Conservation (phyloP, 2,888 invertebrate genomes). For the Hyles lineata region DNA sequence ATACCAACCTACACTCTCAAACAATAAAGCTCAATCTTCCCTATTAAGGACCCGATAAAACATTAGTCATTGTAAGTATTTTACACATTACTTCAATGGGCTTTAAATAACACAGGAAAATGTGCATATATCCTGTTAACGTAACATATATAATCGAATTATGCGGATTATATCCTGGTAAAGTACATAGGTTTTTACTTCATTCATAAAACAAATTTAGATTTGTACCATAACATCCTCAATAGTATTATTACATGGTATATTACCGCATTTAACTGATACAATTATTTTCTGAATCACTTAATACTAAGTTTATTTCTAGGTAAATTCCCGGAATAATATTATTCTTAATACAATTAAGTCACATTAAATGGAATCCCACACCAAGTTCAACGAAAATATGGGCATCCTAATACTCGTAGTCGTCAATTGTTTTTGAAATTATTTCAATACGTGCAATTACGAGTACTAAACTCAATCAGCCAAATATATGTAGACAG, state of each 20-base stretch:
- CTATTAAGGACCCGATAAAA: neutral
- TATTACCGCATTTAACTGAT: neutral
- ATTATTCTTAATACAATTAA: too few relatives aligned
- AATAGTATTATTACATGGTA: neutral
- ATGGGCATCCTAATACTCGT: too few relatives aligned
- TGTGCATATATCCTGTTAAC: constrained; percentile 8
- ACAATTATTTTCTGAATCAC: neutral
- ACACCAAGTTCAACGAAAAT: too few relatives aligned
- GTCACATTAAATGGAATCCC: too few relatives aligned
- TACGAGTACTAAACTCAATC: neutral
- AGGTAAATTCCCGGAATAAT: neutral
- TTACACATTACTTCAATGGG: constrained; percentile 22
- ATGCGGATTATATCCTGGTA: neutral
- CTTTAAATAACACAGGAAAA: constrained; percentile 23
- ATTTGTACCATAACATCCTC: neutral
- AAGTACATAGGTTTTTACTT: constrained; percentile 8
- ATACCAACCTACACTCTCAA: neutral
- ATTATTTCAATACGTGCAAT: neutral
- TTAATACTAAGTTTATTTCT: neutral
- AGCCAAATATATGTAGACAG: neutral
- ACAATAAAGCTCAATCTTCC: neutral
- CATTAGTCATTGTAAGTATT: constrained; percentile 23
- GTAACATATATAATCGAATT: constrained; percentile 11
- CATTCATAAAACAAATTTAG: constrained; percentile 10
- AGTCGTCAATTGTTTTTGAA: neutral